A percentile compares a stretch with the other conserved stretches of the same genome.
These are phyloP conservation scores for Temnothorax longispinosus DNA, from an alignment of 1,140 invertebrate species.

Conservation along the genomic window DNA sequence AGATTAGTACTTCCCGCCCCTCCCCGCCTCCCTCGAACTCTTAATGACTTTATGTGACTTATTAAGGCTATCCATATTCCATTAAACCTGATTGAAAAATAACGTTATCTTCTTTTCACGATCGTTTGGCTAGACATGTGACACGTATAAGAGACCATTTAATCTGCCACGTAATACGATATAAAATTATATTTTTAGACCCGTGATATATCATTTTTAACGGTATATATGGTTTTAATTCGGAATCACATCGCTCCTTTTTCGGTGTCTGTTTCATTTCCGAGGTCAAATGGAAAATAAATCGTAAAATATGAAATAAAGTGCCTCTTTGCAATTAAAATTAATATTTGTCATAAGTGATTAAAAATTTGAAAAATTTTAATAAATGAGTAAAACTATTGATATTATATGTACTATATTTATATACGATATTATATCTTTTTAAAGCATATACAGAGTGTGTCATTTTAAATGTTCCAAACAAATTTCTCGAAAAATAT, in stretches of 20 bases:
- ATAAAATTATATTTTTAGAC: not conserved
- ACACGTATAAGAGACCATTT: not conserved
- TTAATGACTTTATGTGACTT: slow-evolving; percentile 2
- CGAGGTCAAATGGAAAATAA: not conserved
- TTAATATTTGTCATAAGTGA: not conserved
- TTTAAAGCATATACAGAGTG: not conserved
- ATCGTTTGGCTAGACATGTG: not conserved
- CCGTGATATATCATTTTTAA: not conserved
- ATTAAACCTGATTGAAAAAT: slow-evolving; percentile 36
- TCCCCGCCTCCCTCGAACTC: not conserved
- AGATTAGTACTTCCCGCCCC: not conserved
- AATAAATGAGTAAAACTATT: not conserved
- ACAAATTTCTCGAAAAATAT: no score
- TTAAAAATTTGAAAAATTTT: not conserved
- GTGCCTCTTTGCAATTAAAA: not conserved
- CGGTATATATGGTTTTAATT: not conserved
- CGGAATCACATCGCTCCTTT: not conserved
- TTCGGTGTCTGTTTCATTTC: not conserved
- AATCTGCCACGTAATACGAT: not conserved
- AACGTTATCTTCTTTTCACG: not conserved
- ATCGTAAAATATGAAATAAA: not conserved
- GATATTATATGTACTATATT: not conserved
- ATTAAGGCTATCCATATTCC: slow-evolving; percentile 58
- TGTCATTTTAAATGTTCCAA: no score
- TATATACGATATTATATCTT: not conserved